These are phyloP conservation scores for Tridacna gigas DNA, from an alignment of 2,888 invertebrate genomes.

Conservation along the genomic window DNA sequence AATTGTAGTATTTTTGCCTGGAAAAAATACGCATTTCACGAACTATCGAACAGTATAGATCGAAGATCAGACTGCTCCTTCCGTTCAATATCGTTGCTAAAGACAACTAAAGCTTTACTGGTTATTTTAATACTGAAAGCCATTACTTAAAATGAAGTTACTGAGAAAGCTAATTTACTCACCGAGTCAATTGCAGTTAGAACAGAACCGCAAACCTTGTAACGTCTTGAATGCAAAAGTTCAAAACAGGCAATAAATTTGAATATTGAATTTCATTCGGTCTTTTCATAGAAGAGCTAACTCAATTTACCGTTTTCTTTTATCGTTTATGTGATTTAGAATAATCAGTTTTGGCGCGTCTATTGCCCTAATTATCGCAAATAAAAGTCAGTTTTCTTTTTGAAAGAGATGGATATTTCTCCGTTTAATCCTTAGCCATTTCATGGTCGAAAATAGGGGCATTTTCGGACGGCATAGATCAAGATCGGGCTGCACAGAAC, in stretches of 20 bases:
- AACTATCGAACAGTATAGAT: too few relatives aligned
- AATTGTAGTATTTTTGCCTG: too few relatives aligned
- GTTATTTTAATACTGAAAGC: background rate
- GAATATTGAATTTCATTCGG: background rate
- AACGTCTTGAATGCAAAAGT: background rate
- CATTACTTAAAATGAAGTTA: background rate
- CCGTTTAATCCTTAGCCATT: too few relatives aligned
- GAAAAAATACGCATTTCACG: too few relatives aligned
- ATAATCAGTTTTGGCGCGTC: background rate
- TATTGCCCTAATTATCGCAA: background rate
- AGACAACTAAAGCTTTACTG: too few relatives aligned
- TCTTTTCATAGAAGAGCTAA: background rate
- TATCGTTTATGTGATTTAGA: background rate
- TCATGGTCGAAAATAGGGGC: too few relatives aligned
- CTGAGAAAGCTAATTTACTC: background rate
- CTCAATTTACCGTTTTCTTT: background rate
- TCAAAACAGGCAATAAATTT: background rate
- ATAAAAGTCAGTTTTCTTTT: background rate
- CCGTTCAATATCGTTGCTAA: too few relatives aligned
- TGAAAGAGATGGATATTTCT: background rate
- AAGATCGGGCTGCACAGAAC: too few relatives aligned
- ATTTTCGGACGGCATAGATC: too few relatives aligned
- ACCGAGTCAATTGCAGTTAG: background rate
- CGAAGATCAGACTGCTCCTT: too few relatives aligned
- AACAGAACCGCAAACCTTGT: background rate